Base-by-base conservation (phyloP, 2,888 invertebrate species). In the Tetranychus piercei region DNA sequence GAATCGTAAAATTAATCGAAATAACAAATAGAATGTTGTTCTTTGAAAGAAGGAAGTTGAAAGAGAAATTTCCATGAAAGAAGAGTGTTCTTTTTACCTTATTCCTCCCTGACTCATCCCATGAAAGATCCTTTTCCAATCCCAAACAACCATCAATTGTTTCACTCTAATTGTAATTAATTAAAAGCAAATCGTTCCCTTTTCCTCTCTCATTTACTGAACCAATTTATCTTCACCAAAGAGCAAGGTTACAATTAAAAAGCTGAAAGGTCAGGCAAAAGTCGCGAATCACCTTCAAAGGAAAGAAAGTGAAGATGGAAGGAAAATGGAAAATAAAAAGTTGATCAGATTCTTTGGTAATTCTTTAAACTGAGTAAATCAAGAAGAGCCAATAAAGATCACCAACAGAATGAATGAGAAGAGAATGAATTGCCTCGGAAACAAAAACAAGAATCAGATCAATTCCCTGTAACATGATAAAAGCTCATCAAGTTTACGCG, bases 351-450 rank as follows among this genome's bases (percentile, higher is more conserved):
- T 55, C 15, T 55, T 11, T 20, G 34, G 34, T 20, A 7, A 69
- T 34, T 69, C 20, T 69, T 23, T 23, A 18, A 69, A 23, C 5
- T 23, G 11, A 20, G 69, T 9, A 69, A 23, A 69, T 20, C 20
- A 20, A 69, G 69, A 69, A 22, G 15, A 6, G 20, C 22, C 9
- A 22, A 69, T 20, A 69, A 22, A 69, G 1, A 69, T 20, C 22
- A 69, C 11, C 1, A 69, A 69, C 34, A 69, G 69, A 69, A 22
- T 20, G 69, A 69, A 20, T n/a, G 69, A 69, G 22, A 67, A 67
- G 67, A 67, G 11, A 67, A n/a, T 9, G 67, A 67, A n/a, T 34
- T 34, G 34, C 34, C 34, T 34, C 34, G 34, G 34, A 34, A 34
- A 34, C 34, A 34, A 34, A 34, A 34, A 34, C 34, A 34, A 34